phyloP scores from a whole-genome alignment of 2,888 invertebrate species.

The Tenthredo notha region DNA sequence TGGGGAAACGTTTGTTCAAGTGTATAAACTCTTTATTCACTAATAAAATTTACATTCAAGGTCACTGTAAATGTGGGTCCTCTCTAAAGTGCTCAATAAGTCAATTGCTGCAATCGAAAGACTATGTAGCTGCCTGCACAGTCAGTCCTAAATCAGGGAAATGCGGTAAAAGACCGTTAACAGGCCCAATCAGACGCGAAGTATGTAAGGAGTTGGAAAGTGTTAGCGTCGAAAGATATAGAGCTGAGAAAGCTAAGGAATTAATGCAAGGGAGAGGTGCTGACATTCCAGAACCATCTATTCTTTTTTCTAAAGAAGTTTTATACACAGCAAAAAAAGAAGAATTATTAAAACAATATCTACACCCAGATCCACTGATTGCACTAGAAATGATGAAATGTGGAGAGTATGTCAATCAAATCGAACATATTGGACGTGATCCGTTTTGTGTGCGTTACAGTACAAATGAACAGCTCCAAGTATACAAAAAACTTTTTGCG shows the following conservation, averaged over 20 bases:
- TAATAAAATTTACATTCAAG: no score
- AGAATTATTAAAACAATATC: constrained; percentile 3
- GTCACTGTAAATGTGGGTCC: no score
- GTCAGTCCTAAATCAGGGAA: no score
- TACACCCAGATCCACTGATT: background rate
- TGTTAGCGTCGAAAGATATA: background rate
- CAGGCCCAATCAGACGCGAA: background rate
- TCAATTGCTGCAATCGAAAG: no score
- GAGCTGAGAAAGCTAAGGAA: constrained; percentile 24
- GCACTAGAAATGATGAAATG: background rate
- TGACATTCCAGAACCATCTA: background rate
- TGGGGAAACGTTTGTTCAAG: no score
- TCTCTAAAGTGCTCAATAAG: no score
- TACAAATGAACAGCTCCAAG: constrained; percentile 15
- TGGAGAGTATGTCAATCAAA: background rate
- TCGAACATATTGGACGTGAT: background rate
- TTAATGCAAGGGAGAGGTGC: background rate
- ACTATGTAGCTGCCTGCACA: no score
- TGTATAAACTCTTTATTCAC: no score
- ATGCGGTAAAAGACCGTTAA: no score
- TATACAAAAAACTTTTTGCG: constrained; percentile 18
- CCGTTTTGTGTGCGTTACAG: constrained; percentile 13
- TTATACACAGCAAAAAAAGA: background rate
- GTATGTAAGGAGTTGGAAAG: background rate
- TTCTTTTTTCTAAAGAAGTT: constrained; percentile 15